Percentiles rank a stretch among this genome's conserved stretches.
Conservation (phyloP, 2,888 invertebrate species). For the Troilus luridus region DNA sequence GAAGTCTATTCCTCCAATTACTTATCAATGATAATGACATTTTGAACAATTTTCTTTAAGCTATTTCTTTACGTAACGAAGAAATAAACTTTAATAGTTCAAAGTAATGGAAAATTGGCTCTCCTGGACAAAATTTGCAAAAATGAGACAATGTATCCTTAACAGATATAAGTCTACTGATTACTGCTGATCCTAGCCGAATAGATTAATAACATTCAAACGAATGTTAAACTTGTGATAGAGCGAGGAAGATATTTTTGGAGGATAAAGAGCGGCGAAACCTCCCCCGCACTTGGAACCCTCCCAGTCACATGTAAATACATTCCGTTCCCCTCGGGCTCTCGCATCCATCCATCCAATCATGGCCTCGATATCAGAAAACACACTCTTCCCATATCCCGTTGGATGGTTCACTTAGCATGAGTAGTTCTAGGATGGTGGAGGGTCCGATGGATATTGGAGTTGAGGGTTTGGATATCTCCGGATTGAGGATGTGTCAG, state of each 20-base stretch:
- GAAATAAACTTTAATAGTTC: too few species aligned
- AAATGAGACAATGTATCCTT: too few species aligned
- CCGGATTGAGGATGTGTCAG: background rate
- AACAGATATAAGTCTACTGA: background rate
- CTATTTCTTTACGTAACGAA: too few species aligned
- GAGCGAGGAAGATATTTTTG: background rate
- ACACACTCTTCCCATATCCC: slow-evolving; percentile 40
- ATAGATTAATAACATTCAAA: background rate
- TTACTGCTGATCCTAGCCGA: background rate
- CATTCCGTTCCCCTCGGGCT: slow-evolving; percentile 34
- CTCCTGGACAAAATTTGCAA: too few species aligned
- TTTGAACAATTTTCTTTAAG: too few species aligned
- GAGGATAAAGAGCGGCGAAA: background rate
- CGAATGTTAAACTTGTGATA: background rate
- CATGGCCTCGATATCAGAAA: slow-evolving; percentile 25
- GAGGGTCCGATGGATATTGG: background rate
- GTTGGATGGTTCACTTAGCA: slow-evolving; percentile 32
- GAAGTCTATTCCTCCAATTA: too few species aligned
- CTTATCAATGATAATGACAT: too few species aligned
- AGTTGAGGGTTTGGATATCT: background rate
- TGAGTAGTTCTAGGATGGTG: slow-evolving; percentile 14
- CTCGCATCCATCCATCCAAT: slow-evolving; percentile 48
- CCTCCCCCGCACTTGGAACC: background rate
- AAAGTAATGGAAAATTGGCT: too few species aligned
- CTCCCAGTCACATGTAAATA: slow-evolving; percentile 41